Evolutionary conservation across 2,888 invertebrate genomes (phyloP), one percentile per base, ranked within the genome.

Genomic region (Macrosoma leucophasiata): DNA sequence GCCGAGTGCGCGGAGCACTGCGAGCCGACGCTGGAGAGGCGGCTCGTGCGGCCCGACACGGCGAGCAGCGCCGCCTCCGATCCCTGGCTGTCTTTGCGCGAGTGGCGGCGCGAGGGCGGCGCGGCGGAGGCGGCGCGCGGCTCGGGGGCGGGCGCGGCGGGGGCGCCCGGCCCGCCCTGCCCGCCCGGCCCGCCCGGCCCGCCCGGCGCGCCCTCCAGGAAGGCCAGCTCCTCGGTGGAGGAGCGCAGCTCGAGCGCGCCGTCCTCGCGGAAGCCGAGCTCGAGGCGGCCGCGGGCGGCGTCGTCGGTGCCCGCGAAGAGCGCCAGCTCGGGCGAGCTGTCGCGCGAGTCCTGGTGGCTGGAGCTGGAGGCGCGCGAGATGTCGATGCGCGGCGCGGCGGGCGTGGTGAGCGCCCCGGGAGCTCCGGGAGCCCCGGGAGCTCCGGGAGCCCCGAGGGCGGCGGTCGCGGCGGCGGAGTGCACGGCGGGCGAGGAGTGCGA

Each of bases 341-440:
- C 93, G 27, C 91, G 88, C 54, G 93, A 93, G 62, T 94, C 94
- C 63, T 94, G 94, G 57, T 95, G 94, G 19, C 93, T 93, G 36
- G 94, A 94, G 67, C 93, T 93, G 61, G 94, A 94, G 3, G 95
- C 95, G 50, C 95, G 88, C 48, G 94, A 95, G 66, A 95, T 92
- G 79, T 95, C 95, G 54, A 95, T 95, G 57, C 95, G 88, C 12
- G 95, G 95, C 30, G 94, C 91, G 47, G 89, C 87, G 11, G 93
- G 91, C 25, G 91, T 89, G 50, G 87, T 86, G 35, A 73, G 60
- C 33, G 58, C 55, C 33, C 62, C 55, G 31, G 52, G 55, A 29
- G 55, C 58, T 34, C 4, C 13, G 19, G 35, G 17, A 9, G 33
- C 34, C 3, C 28, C 40, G 10, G 39, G 23, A 10, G 20, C 10